These are phyloP conservation scores for Corvus cornix DNA, from an alignment of 2,113 vertebrate genomes.

Conservation along the genomic window DNA sequence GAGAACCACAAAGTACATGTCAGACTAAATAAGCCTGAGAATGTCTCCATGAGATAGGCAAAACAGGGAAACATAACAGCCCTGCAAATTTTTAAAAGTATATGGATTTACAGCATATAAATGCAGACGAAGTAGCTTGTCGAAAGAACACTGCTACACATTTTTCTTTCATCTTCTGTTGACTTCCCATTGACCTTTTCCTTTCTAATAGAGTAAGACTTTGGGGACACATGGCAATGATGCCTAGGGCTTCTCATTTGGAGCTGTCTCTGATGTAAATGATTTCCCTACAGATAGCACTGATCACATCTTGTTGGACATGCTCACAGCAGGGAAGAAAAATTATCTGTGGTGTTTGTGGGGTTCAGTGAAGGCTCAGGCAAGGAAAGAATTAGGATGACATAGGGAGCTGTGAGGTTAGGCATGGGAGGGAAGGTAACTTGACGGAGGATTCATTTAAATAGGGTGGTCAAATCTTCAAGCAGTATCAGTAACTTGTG, in stretches of 20 bases:
- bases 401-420: neutral
- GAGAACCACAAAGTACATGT: neutral
- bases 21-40: neutral
- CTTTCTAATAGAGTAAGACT: neutral
- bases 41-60: neutral
- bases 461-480: neutral
- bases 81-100: neutral
- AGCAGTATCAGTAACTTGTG: neutral
- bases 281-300: neutral
- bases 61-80: neutral
- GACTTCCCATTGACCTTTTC: neutral
- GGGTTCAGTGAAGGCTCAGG: neutral
- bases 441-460: neutral
- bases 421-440: neutral
- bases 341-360: neutral
- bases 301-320: neutral
- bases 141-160: neutral
- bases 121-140: neutral
- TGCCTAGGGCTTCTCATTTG: neutral
- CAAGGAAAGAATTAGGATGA: neutral
- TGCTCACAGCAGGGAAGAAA: neutral
- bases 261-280: neutral
- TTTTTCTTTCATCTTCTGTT: neutral
- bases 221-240: neutral
- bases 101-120: neutral